Base-by-base conservation (phyloP, 1,140 invertebrate genomes). In the Oscheius sp. region DNA sequence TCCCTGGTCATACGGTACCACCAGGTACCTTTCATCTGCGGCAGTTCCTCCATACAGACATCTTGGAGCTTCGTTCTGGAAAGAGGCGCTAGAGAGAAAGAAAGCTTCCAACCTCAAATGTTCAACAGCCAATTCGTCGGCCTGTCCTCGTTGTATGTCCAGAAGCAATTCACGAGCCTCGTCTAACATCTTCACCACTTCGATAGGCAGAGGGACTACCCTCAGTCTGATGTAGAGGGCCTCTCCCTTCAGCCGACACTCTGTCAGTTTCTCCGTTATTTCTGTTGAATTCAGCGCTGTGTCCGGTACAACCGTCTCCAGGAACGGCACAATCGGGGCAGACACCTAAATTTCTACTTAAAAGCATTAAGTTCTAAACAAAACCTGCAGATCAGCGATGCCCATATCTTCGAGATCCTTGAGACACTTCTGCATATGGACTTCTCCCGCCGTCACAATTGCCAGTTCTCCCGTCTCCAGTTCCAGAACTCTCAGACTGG, bases 401-500 rank as follows among this genome's bases (percentile, higher is more conserved):
- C 81, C 81, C 63, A 83, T 67, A 32, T 81, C 74, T 23, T 78
- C 66, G 92, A 87, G 93, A 95, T 77, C 90, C 89, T 80, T 67
- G 35, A 84, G 45, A 87, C 97, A 99, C 79, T 94, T 90, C 84
- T 97, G 92, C 36, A 99, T 87, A 87, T 99, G 97, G 4, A 99
- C 93, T 87, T 99, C 95, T 0, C 97, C 97, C 7, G 95, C 91
- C 0, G 95, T 97, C 2, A 93, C 89, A n/a, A 99, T 87, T 1
- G 99, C 92, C 83, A 96, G 91, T 85, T 99, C 95, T 0, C 97
- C 97, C 7, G 90, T 95, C 81, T 96, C 92, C 86, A 82, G 74
- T 65, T 83, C 79, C 20, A 81, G 3, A 32, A 83, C 68, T 31
- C 80, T 55, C 75, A 75, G 83, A 68, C 76, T 84, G 70, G 76